phyloP scores from a whole-genome alignment of 2,113 vertebrate species.

The Cyanoramphus novaezelandiae region DNA sequence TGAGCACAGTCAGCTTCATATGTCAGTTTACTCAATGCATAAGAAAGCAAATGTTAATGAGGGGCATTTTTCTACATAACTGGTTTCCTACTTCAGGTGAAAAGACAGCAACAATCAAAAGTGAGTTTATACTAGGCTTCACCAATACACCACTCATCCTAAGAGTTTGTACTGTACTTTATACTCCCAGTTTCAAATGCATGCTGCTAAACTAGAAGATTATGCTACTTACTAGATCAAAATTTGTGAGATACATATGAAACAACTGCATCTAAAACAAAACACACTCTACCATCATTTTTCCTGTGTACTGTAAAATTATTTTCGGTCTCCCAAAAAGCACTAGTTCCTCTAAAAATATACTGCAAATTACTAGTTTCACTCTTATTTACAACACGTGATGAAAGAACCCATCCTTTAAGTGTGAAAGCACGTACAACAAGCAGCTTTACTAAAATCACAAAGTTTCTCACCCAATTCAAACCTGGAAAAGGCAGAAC shows the following conservation, averaged over 20 bases:
- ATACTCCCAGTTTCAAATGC: neutral
- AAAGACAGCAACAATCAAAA: neutral
- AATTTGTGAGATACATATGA: neutral
- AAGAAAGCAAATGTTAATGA: neutral
- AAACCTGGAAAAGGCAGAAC: neutral
- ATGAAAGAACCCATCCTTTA: neutral
- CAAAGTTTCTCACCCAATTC: constrained; percentile 1
- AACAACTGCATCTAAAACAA: neutral
- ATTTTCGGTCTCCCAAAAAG: neutral
- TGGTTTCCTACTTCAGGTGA: neutral
- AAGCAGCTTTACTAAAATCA: constrained; percentile 4
- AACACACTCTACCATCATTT: neutral
- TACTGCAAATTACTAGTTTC: neutral
- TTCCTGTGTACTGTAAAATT: neutral
- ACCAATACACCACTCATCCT: neutral
- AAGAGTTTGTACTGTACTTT: neutral
- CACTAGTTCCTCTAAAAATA: neutral
- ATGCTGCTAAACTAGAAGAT: neutral
- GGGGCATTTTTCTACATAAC: neutral
- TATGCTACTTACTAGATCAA: neutral
- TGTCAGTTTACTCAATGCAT: neutral
- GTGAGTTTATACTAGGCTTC: neutral
- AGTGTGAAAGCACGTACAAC: neutral
- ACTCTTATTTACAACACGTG: neutral
- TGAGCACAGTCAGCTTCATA: neutral